Conservation (phyloP, 2,888 invertebrate species). For the Orthonevra nobilis region DNA sequence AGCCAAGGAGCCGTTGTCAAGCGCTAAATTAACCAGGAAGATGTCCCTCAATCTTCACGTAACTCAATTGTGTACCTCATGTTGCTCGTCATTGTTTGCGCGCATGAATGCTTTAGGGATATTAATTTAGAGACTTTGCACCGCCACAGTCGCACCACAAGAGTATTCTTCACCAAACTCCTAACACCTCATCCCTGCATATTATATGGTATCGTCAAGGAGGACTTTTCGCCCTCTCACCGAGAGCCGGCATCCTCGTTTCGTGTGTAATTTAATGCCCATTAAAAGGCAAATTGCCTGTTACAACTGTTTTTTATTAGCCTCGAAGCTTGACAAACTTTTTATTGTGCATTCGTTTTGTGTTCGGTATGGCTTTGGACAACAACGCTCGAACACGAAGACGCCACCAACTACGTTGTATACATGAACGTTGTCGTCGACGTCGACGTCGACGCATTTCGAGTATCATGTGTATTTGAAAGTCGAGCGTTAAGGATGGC, state of each 20-base stretch:
- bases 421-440: too few species aligned
- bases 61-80: slow-evolving; percentile 41
- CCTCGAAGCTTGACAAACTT: slow-evolving; percentile 38
- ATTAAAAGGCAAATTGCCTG: slow-evolving; percentile 66
- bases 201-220: slow-evolving; percentile 13
- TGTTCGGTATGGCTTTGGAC: slow-evolving; percentile 14
- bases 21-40: slow-evolving; percentile 53
- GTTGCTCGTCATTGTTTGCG: slow-evolving; percentile 34
- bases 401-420: slow-evolving; percentile 8
- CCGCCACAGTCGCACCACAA: not conserved
- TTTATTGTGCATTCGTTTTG: slow-evolving; percentile 48
- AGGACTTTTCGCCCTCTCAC: slow-evolving; percentile 28
- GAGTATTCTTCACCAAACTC: not conserved
- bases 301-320: slow-evolving; percentile 68
- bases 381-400: slow-evolving; percentile 14
- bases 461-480: slow-evolving; percentile 54
- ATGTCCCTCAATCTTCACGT: slow-evolving; percentile 46
- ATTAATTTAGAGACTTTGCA: slow-evolving; percentile 47
- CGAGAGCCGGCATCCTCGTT: slow-evolving; percentile 8
- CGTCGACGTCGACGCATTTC: slow-evolving; percentile 31
- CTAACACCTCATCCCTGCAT: not conserved
- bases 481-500: slow-evolving; percentile 59
- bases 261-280: slow-evolving; percentile 59
- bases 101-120: slow-evolving; percentile 39
- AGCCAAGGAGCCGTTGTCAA: slow-evolving; percentile 32